Base-by-base conservation (phyloP, 2,797 vertebrate species). In the Anguilla anguilla region DNA sequence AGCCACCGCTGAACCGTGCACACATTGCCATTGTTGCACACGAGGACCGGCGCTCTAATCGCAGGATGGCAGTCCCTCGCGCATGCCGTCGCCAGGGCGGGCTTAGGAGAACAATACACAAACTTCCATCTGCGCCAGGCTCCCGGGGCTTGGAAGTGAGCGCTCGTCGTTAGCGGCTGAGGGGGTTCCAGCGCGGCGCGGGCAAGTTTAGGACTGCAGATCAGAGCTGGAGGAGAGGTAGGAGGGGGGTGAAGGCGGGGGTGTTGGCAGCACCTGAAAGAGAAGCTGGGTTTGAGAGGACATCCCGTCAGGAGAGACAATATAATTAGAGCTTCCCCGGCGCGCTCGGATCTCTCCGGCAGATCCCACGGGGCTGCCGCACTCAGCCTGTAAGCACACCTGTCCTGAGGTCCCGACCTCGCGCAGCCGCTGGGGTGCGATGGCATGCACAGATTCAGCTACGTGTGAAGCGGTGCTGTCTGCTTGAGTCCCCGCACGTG, bases 161-260 rank as follows among this genome's bases (percentile, higher is more conserved):
- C 92, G 93, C 90, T 94, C 92, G 83, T 93, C 93, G 94, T 94
- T 93, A 93, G 93, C 94, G 95, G 93, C 94, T 86, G 90, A 92
- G 15, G 13, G 74, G n/a, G 31, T 77, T n/a, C 69, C 15, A 31
- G 19, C 17, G 22, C 77, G 9, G 17, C 9, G 43, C 77, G 2
- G 35, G 39, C 11, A 17, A 91, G 91, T 94, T 89, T 92, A 90
- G 86, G 88, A 67, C 91, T 90, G 89, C 90, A 93, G 91, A 90
- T 92, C 91, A 89, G 89, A 89, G 90, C 93, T 91, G 86, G 51
- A 83, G 92, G 93, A 89, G 17, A 17, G 61, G 72, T 59, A 22
- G 55, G 49, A 39, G 61, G 35, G 59, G 59, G 64, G 57, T 87
- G 74, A 25, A 25, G 43, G 35, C 51, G 79, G 43, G 5, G 79